Evolutionary conservation across 2,797 vertebrate genomes (phyloP).

Genomic region (Sternotherus odoratus): DNA sequence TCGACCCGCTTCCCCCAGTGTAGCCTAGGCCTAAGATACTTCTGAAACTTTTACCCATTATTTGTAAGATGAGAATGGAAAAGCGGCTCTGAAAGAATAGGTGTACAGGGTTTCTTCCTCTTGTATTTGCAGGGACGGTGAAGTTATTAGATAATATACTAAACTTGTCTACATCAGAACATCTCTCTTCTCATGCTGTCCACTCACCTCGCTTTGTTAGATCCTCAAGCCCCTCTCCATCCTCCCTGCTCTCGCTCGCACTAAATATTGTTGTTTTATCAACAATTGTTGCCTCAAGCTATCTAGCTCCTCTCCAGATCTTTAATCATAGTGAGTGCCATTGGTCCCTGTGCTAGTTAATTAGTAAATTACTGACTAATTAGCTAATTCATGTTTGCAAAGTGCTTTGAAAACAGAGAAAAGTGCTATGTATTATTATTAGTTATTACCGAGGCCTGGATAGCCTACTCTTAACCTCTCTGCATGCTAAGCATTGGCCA

Average conservation of each 20-base stretch:
- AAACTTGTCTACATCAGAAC: background rate
- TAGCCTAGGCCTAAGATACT: background rate
- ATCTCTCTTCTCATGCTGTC: background rate
- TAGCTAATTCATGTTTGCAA: conserved; percentile 69
- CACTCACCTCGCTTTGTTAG: background rate
- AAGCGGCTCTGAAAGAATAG: background rate
- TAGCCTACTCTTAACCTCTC: background rate
- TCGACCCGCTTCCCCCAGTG: too few relatives aligned
- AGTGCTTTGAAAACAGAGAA: background rate
- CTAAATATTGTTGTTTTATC: background rate
- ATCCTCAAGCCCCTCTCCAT: background rate
- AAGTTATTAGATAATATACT: background rate
- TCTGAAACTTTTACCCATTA: background rate
- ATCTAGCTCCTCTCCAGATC: conserved; percentile 66
- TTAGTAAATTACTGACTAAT: conserved; percentile 74
- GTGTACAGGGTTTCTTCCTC: background rate
- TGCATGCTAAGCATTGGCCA: background rate
- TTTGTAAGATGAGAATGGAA: background rate
- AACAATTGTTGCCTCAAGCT: background rate
- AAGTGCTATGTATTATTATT: conserved; percentile 59
- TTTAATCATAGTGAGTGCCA: conserved; percentile 70
- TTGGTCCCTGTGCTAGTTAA: conserved; percentile 69
- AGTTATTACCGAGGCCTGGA: background rate
- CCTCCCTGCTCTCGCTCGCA: background rate
- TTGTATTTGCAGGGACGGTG: background rate